Conservation (phyloP, 2,888 invertebrate genomes). For the Digitonthophagus gazella region DNA sequence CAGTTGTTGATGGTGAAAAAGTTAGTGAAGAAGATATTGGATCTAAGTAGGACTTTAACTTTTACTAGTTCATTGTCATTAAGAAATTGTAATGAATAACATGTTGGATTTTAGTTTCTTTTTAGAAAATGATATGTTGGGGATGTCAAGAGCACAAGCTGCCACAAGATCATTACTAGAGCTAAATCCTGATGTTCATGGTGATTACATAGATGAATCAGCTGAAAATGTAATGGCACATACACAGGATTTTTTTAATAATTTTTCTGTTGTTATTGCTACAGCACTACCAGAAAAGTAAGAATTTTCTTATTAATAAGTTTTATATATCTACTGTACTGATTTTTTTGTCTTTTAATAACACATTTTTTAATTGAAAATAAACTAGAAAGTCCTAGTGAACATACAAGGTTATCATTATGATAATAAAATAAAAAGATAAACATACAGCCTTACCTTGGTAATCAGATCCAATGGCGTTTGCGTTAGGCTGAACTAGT, state of each 20-base stretch:
- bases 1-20: constrained; percentile 86
- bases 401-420: too few relatives aligned
- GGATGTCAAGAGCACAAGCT: constrained; percentile 80
- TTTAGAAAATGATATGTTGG: constrained; percentile 76
- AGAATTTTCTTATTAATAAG: constrained; percentile 26
- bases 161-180: constrained; percentile 81
- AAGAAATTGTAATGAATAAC: too few relatives aligned
- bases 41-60: constrained; percentile 66
- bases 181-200: constrained; percentile 89
- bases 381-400: too few relatives aligned
- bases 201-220: constrained; percentile 88
- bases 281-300: constrained; percentile 73
- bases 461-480: too few relatives aligned
- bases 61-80: constrained; percentile 7
- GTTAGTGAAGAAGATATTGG: constrained; percentile 91
- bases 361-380: too few relatives aligned
- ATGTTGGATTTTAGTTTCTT: constrained; percentile 82
- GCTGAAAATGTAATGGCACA: constrained; percentile 80
- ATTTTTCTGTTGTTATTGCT: constrained; percentile 84
- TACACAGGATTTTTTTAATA: constrained; percentile 84
- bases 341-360: too few relatives aligned
- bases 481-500: too few relatives aligned
- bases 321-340: not conserved
- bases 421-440: constrained; percentile 1
- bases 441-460: too few relatives aligned